Conservation (phyloP, 2,113 vertebrate genomes). For the Tympanuchus pallidicinctus region DNA sequence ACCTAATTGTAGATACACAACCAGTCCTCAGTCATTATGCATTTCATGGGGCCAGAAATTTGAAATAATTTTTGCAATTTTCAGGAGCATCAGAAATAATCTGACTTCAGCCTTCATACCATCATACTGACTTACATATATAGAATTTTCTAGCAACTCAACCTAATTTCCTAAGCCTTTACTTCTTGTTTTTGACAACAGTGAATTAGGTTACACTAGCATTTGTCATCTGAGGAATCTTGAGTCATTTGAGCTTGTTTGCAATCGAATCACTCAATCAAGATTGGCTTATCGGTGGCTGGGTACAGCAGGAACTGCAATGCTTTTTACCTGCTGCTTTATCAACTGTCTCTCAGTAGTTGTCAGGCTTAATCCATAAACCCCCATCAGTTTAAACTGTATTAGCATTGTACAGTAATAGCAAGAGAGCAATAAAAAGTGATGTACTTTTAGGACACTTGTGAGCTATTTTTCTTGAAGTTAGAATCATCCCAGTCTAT, state of each 20-base stretch:
- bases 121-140: background rate
- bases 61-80: background rate
- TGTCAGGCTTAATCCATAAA: constrained; percentile 11
- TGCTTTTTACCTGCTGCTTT: constrained; percentile 16
- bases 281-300: constrained; percentile 33
- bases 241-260: constrained; percentile 33
- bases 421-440: constrained; percentile 28
- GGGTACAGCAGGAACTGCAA: background rate
- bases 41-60: background rate
- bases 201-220: constrained; percentile 22
- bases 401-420: constrained; percentile 19
- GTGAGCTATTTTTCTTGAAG: constrained; percentile 44
- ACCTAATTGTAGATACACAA: background rate
- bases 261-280: background rate
- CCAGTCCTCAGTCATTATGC: background rate
- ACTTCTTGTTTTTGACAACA: constrained; percentile 15
- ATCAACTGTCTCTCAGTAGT: constrained; percentile 4
- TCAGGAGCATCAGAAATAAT: background rate
- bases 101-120: background rate
- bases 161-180: background rate
- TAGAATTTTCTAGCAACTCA: background rate
- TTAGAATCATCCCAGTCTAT: constrained; percentile 20
- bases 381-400: constrained; percentile 17
- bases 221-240: constrained; percentile 38
- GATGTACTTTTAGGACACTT: constrained; percentile 27